A percentile compares a stretch with the other conserved stretches of the same genome.
These are phyloP conservation scores for Drosophila peninsularis DNA, from an alignment of 2,888 invertebrate genomes.

Conservation along the genomic window DNA sequence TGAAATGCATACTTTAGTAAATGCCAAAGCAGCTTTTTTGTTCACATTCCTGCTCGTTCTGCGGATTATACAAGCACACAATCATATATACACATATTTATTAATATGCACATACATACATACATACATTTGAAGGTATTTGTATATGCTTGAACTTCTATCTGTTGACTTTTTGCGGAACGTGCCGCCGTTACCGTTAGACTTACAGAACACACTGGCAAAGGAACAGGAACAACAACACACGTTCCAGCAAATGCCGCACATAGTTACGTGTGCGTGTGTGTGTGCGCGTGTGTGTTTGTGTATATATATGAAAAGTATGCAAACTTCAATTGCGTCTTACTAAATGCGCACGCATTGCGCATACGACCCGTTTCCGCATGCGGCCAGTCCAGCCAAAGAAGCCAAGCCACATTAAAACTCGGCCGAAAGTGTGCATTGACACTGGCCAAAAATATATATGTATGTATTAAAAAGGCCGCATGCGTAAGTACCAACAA, in stretches of 20 bases:
- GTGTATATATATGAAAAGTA: slow-evolving; percentile 14
- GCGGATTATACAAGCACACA: slow-evolving; percentile 6
- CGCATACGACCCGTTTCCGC: slow-evolving; percentile 73
- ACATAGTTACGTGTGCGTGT: slow-evolving; percentile 16
- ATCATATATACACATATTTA: background rate
- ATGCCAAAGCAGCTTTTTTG: slow-evolving; percentile 54
- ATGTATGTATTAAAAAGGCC: slow-evolving; percentile 14
- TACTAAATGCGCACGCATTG: slow-evolving; percentile 49
- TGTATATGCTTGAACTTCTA: slow-evolving; percentile 22
- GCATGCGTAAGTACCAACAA: slow-evolving; percentile 30
- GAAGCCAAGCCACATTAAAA: slow-evolving; percentile 50
- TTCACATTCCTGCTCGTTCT: slow-evolving; percentile 55
- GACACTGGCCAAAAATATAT: slow-evolving; percentile 48
- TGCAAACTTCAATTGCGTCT: slow-evolving; percentile 56
- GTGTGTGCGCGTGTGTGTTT: background rate
- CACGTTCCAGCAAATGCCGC: slow-evolving; percentile 31
- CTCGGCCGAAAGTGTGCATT: slow-evolving; percentile 75
- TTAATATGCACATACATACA: background rate
- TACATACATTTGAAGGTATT: background rate
- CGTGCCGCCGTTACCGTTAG: slow-evolving; percentile 63
- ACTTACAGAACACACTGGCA: slow-evolving; percentile 18
- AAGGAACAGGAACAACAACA: slow-evolving; percentile 34
- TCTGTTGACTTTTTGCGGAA: slow-evolving; percentile 22
- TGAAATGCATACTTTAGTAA: slow-evolving; percentile 57
- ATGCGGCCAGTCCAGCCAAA: slow-evolving; percentile 18